These are phyloP conservation scores for Oncorhynchus clarkii DNA, from an alignment of 2,113 vertebrate genomes.

Conservation along the genomic window DNA sequence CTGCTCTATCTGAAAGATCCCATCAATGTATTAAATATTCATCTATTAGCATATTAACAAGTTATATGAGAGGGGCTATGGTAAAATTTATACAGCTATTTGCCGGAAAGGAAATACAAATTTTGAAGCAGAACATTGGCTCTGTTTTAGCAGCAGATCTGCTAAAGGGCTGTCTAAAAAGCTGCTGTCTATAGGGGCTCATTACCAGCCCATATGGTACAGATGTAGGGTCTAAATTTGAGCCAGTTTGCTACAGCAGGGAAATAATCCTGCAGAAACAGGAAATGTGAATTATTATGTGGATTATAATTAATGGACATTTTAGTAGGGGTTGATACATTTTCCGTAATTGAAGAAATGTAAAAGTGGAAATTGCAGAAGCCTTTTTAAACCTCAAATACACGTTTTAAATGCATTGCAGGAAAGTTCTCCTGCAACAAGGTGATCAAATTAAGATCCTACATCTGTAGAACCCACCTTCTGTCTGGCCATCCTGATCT, in stretches of 20 bases:
- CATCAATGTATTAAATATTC: constrained; percentile 37
- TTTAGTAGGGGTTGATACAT: no score
- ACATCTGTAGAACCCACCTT: background rate
- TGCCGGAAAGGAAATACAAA: constrained; percentile 17
- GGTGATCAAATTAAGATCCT: no score
- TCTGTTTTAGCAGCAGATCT: constrained; percentile 6
- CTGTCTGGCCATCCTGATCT: background rate
- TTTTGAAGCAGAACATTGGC: constrained; percentile 13
- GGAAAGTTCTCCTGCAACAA: no score
- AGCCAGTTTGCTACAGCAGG: no score
- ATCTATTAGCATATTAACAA: constrained; percentile 34
- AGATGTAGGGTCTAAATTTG: no score
- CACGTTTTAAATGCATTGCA: no score
- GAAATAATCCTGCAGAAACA: no score
- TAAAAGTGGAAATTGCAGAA: no score
- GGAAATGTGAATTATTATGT: no score
- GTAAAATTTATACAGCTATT: constrained; percentile 26
- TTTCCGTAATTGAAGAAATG: no score
- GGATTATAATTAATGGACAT: no score
- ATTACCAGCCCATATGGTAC: constrained; percentile 20
- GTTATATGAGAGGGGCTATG: constrained; percentile 8
- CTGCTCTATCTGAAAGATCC: constrained; percentile 25
- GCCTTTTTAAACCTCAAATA: no score
- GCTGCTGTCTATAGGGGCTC: constrained; percentile 7
- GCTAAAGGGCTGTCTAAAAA: constrained; percentile 12